Conservation (phyloP, 2,888 invertebrate genomes). For the Caenorhabditis angaria region DNA sequence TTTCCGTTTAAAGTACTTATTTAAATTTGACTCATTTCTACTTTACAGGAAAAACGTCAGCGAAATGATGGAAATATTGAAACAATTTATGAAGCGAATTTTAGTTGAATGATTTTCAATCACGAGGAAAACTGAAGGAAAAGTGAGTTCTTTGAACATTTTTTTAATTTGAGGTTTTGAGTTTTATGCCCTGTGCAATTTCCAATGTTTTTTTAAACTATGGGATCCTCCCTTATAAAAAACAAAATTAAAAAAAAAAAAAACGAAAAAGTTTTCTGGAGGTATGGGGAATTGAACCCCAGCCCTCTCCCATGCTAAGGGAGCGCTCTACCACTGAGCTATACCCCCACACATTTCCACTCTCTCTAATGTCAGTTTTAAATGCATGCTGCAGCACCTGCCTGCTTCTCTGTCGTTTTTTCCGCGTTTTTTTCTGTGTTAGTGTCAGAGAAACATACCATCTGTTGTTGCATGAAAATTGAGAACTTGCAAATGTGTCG, state of each 20-base stretch:
- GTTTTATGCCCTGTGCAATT: too few species aligned
- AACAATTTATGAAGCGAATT: too few species aligned
- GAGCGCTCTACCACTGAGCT: constrained; percentile 65
- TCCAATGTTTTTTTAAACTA: neutral
- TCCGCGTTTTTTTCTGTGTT: neutral
- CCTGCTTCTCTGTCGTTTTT: neutral
- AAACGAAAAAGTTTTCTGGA: constrained; percentile 32
- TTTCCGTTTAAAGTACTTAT: too few species aligned
- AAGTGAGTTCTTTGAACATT: too few species aligned
- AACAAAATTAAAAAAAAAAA: neutral
- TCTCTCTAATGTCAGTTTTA: neutral
- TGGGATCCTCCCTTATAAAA: neutral
- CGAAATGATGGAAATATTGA: too few species aligned
- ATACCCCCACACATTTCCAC: constrained; percentile 39
- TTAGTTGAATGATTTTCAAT: too few species aligned
- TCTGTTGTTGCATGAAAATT: constrained; percentile 17
- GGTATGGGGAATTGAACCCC: constrained; percentile 59
- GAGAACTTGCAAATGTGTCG: constrained; percentile 57
- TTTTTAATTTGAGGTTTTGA: too few species aligned
- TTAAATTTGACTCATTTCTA: too few species aligned
- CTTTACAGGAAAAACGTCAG: too few species aligned
- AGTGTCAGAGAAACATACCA: constrained; percentile 10
- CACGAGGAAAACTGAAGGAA: too few species aligned
- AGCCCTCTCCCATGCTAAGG: constrained; percentile 63
- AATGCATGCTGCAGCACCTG: too few species aligned